phyloP scores from a whole-genome alignment of 2,113 vertebrate genomes.

The Vimba vimba region DNA sequence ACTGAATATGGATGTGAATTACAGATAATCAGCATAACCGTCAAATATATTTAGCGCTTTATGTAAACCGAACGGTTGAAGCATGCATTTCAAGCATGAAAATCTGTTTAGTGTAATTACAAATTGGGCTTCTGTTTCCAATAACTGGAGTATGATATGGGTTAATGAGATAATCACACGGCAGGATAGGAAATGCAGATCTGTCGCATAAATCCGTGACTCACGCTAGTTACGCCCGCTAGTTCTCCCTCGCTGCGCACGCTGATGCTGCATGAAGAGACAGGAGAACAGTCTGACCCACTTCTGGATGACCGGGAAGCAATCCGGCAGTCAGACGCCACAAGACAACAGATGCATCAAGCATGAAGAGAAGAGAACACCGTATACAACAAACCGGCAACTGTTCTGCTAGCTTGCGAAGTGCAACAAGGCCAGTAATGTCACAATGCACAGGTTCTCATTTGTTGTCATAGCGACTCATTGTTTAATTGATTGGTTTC shows the following conservation, averaged over 20 bases:
- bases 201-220: slow-evolving; percentile 56
- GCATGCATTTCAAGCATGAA: too few species aligned
- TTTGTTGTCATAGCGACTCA: too few species aligned
- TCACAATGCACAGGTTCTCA: too few species aligned
- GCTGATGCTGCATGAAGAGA: slow-evolving; percentile 70
- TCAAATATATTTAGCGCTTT: background rate
- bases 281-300: slow-evolving; percentile 78
- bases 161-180: slow-evolving; percentile 1
- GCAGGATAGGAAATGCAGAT: background rate
- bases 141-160: background rate
- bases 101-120: background rate
- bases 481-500: too few species aligned
- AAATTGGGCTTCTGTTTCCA: background rate
- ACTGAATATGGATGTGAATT: background rate
- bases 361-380: slow-evolving; percentile 26
- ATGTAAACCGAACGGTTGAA: background rate
- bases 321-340: slow-evolving; percentile 59
- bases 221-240: slow-evolving; percentile 61
- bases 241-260: slow-evolving; percentile 60
- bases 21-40: background rate
- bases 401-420: background rate
- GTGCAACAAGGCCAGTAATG: too few species aligned
- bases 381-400: background rate
- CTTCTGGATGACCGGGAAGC: slow-evolving; percentile 75
- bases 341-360: slow-evolving; percentile 51